Conservation (phyloP, 2,113 vertebrate genomes). For the Osmerus mordax region DNA sequence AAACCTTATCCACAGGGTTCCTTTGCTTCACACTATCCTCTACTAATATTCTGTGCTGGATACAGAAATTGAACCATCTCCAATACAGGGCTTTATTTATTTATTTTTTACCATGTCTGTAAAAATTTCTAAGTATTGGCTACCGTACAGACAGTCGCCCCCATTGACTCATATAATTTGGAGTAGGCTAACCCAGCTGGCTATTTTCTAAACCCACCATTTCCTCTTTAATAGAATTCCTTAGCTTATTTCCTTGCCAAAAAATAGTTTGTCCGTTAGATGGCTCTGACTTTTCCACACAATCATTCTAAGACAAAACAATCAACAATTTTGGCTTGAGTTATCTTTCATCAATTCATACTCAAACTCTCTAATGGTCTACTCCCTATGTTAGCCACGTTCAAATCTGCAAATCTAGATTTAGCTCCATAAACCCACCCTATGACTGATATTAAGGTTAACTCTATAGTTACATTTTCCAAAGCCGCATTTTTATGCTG, state of each 20-base stretch:
- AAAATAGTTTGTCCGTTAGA: neutral
- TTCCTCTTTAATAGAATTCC: neutral
- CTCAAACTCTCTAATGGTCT: too few relatives aligned
- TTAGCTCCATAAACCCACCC: neutral
- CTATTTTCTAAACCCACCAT: neutral
- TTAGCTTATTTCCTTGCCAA: neutral
- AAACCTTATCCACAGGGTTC: constrained; percentile 8
- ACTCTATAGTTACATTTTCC: neutral
- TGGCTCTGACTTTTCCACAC: neutral
- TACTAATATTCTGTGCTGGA: neutral
- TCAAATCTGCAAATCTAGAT: too few relatives aligned
- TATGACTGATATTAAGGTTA: neutral
- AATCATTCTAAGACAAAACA: too few relatives aligned
- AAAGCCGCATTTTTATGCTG: constrained; percentile 5
- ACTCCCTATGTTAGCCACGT: too few relatives aligned
- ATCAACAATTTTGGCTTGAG: too few relatives aligned
- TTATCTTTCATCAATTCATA: too few relatives aligned
- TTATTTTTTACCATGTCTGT: neutral
- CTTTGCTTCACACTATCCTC: neutral
- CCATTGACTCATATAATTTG: too few relatives aligned
- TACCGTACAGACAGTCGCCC: too few relatives aligned
- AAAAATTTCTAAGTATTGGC: too few relatives aligned
- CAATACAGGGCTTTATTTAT: constrained; percentile 5
- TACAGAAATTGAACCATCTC: constrained; percentile 3
- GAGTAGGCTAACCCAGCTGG: neutral